Evolutionary conservation across 2,113 vertebrate species (phyloP), one percentile per base, ranked within the genome.

Genomic region (Tamias sibiricus): DNA sequence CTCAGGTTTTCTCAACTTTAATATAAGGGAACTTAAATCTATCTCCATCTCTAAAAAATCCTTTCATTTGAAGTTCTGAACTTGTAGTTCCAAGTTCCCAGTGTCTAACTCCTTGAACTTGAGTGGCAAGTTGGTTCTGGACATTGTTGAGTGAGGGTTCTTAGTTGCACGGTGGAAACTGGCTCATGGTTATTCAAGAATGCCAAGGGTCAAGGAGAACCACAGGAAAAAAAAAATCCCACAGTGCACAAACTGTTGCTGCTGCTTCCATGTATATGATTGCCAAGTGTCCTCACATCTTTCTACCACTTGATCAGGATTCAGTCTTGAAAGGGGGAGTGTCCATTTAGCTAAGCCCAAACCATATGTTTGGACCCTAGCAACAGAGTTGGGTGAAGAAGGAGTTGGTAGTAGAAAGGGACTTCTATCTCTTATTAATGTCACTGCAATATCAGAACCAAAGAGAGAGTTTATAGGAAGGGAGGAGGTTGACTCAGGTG

Each of bases 1-100:
- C 47, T 86, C 16, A 42, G 47, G 49, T 9, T 94, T 74, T 91
- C 57, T 95, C 40, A 87, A 32, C 44, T 96, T 92, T 87, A 89
- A 64, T 44, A 83, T 19, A 79, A 49, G 52, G 19, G 7, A 40
- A 89, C 42, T 89, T 86, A 19, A 57, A 37, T 44, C 57, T 68
- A 40, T 72, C 14, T 47, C 28, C 24, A 32, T 44, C 22, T 95
- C 40, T 83, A 28, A 35, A 69, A 92, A 95, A 44, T n/a, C 35
- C 62, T 91, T 85, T 77, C 71, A 75, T 74, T 49, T 71, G 74
- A 94, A 82, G 42, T 57, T 75, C 35, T 93, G 35, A 85, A 64
- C 32, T 32, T 83, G 26, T 22, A 32, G 42, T 59, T 89, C 11
- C 52, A 90, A n/a, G 54, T 81, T 90, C 32, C 64, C 17, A 26